Evolutionary conservation across 2,888 invertebrate genomes (phyloP).

Genomic region (Acrobasis consociella): DNA sequence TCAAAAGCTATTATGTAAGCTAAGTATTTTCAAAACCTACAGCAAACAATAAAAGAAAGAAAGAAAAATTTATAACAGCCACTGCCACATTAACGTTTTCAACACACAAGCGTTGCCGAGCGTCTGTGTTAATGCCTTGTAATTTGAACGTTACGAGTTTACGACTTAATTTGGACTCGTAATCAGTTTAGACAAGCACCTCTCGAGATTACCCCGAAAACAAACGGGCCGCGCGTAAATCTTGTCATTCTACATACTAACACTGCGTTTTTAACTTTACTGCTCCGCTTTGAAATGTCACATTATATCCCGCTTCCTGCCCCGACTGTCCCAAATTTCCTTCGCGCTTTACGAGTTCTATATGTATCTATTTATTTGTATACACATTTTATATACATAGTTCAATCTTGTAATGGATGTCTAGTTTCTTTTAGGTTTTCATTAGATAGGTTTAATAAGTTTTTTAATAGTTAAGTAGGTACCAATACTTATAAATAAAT

Average conservation of each 20-base stretch:
- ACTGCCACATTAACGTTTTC: too few species aligned
- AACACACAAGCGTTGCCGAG: conserved; percentile 34
- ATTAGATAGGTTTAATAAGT: too few species aligned
- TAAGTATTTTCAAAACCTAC: too few species aligned
- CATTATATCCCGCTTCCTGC: neutral
- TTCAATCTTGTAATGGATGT: too few species aligned
- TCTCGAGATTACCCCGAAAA: conserved; percentile 68
- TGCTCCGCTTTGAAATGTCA: conserved; percentile 15
- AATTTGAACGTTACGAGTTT: conserved; percentile 74
- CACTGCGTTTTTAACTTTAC: conserved; percentile 54
- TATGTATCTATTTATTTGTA: too few species aligned
- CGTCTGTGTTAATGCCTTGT: conserved; percentile 66
- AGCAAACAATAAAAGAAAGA: too few species aligned
- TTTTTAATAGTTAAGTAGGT: too few species aligned
- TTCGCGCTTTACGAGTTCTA: neutral
- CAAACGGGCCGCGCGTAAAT: conserved; percentile 68
- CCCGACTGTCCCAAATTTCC: neutral
- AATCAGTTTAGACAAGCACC: conserved; percentile 73
- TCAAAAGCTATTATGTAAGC: too few species aligned
- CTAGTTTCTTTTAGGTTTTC: too few species aligned
- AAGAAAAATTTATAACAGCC: too few species aligned
- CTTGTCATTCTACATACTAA: conserved; percentile 56
- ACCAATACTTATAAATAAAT: too few species aligned
- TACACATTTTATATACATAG: too few species aligned
- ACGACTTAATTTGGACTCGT: conserved; percentile 79